Evolutionary conservation across 2,113 vertebrate species (phyloP).

Genomic region (Collichthys lucidus): DNA sequence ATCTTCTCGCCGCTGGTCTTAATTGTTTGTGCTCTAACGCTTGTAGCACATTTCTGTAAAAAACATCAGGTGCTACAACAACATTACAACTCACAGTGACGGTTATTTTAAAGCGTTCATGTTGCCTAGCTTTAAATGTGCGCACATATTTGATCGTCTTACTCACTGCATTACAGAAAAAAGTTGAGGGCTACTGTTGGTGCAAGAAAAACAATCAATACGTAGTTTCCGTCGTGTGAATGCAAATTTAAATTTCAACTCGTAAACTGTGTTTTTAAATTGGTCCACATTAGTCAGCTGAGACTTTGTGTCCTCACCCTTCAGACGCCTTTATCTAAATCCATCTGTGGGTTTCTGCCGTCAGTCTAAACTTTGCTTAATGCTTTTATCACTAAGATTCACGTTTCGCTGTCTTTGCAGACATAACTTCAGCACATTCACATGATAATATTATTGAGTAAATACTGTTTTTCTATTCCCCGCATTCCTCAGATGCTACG

Average conservation of each 20-base stretch:
- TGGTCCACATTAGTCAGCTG: background rate
- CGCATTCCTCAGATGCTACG: slow-evolving; percentile 49
- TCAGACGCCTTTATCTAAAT: slow-evolving; percentile 26
- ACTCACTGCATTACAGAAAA: too few relatives aligned
- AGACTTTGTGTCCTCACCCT: background rate
- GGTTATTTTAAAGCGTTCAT: background rate
- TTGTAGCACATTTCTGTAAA: too few relatives aligned
- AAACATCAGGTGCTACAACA: too few relatives aligned
- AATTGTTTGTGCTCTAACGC: too few relatives aligned
- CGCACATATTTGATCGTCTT: background rate
- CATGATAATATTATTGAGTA: slow-evolving; percentile 51
- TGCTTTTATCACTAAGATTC: slow-evolving; percentile 23
- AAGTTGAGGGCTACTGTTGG: background rate
- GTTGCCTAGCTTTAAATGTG: background rate
- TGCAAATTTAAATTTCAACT: too few relatives aligned
- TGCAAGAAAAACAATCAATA: too few relatives aligned
- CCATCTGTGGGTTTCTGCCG: slow-evolving; percentile 3
- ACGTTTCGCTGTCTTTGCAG: background rate
- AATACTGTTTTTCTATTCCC: slow-evolving; percentile 41
- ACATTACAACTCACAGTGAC: too few relatives aligned
- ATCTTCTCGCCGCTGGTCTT: too few relatives aligned
- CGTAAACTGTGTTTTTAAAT: background rate
- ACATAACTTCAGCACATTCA: slow-evolving; percentile 18
- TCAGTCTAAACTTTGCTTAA: slow-evolving; percentile 28
- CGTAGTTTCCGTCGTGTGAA: too few relatives aligned